Base-by-base conservation (phyloP, 2,888 invertebrate genomes). In the Epinotia nisella region DNA sequence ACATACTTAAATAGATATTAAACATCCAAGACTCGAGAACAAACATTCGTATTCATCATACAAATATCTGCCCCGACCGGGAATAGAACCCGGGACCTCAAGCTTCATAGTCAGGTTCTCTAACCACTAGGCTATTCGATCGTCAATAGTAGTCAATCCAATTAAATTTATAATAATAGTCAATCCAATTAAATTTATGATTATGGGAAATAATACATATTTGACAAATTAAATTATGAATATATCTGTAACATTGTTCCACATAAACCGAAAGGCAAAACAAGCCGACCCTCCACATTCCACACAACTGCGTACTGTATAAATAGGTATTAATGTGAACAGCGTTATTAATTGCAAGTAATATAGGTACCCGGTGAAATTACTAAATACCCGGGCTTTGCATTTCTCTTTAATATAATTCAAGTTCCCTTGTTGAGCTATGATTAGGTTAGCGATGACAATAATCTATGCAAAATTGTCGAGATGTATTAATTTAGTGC, bases 331-430 rank as follows among this genome's bases (percentile, higher is more conserved):
- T 71, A 65, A 71, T 66, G 60, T 71, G 29, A 55, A 55, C 71
- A 49, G 60, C 45, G 60, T 71, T 64, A 70, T 70, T 70, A 70
- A 70, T 71, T 71, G 66, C 60, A 45, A 67, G 66, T 67, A 71
- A 71, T 71, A 71, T 71, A n/a, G n/a, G n/a, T n/a, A 71, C 59
- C 60, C 53, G 19, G 71, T 71, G 60, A 60, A 60, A 66, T 71
- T 71, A 66, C 55, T 66, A 67, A 71, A 71, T 61, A 71, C 60
- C 53, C 71, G 51, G 41, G 65, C 41, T 53, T 53, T 60, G 66
- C 45, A 51, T 60, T 71, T 60, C 66, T 60, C 60, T 66, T 71
- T 61, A 71, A 71, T 71, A 66, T 53, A 35, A 66, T 60, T 66
- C 41, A 41, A 71, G 60, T 67, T 53, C 15, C 39, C 49, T n/a